Evolutionary conservation across 2,888 invertebrate species (phyloP).

Genomic region (Conistra vaccinii): DNA sequence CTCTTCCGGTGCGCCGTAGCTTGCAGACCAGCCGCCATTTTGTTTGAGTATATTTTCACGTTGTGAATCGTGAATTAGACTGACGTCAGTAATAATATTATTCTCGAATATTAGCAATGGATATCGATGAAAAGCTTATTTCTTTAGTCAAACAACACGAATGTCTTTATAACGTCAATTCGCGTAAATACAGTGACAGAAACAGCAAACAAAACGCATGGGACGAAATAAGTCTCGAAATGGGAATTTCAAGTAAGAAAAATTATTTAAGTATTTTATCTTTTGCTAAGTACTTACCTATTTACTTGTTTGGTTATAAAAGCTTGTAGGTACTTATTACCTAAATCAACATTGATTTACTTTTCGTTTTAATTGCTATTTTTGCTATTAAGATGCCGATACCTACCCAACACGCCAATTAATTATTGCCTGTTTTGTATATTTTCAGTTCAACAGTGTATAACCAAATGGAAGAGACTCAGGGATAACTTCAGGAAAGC

Average conservation of each 20-base stretch:
- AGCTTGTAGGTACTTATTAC: too few species aligned
- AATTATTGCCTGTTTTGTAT: slow-evolving; percentile 12
- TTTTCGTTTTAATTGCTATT: slow-evolving; percentile 8
- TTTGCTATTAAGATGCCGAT: not conserved
- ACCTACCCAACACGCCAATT: not conserved
- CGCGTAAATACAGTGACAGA: slow-evolving; percentile 34
- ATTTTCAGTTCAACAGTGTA: slow-evolving; percentile 28
- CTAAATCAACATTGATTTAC: not conserved
- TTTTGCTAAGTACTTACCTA: too few species aligned
- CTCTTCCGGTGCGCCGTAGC: not conserved
- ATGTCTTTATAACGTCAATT: slow-evolving; percentile 40
- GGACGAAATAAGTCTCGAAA: slow-evolving; percentile 34
- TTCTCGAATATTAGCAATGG: slow-evolving; percentile 13
- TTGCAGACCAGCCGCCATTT: slow-evolving; percentile 20
- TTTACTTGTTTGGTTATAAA: too few species aligned
- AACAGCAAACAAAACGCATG: slow-evolving; percentile 34
- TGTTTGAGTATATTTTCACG: slow-evolving; percentile 16
- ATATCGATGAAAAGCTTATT: slow-evolving; percentile 40
- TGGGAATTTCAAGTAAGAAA: slow-evolving; percentile 40
- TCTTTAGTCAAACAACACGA: slow-evolving; percentile 40
- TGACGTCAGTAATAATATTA: not conserved
- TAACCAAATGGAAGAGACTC: slow-evolving; percentile 37
- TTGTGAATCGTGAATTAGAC: not conserved
- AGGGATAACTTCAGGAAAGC: slow-evolving; percentile 49
- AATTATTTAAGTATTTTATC: too few species aligned